Evolutionary conservation across 2,888 invertebrate genomes (phyloP).

Genomic region (Agrotis segetum): DNA sequence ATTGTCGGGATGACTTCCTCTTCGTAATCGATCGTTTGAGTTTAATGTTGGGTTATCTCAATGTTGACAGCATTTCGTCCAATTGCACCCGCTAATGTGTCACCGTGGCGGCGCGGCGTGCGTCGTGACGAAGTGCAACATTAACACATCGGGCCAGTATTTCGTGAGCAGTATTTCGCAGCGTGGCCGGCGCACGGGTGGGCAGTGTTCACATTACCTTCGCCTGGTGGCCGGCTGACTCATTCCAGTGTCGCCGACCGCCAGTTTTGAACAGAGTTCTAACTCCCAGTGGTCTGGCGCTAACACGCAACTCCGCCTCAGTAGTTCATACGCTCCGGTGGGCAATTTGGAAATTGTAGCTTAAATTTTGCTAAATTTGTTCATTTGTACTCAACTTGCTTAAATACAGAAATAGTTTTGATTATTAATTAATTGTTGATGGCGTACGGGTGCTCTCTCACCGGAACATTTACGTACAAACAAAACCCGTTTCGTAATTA

Average conservation of each 20-base stretch:
- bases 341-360: conserved; percentile 81
- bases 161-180: conserved; percentile 72
- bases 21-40: conserved; percentile 8
- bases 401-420: conserved; percentile 54
- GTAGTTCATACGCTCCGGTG: conserved; percentile 83
- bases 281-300: conserved; percentile 80
- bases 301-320: conserved; percentile 86
- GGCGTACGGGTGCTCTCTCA: conserved; percentile 6
- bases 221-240: conserved; percentile 79
- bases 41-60: background rate
- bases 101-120: conserved; percentile 20
- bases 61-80: conserved; percentile 16
- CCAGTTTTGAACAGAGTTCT: conserved; percentile 79
- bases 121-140: conserved; percentile 57
- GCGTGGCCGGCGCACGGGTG: conserved; percentile 71
- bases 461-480: background rate
- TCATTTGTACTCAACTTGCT: conserved; percentile 63
- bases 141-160: conserved; percentile 62
- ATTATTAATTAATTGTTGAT: conserved; percentile 42
- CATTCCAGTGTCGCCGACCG: conserved; percentile 77
- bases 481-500: conserved; percentile 8
- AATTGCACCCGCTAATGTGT: conserved; percentile 38
- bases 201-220: conserved; percentile 78
- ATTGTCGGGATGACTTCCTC: background rate
- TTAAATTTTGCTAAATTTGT: conserved; percentile 73